Evolutionary conservation across 2,113 vertebrate species (phyloP), one percentile per base, ranked within the genome.

Genomic region (Chlorocebus sabaeus): DNA sequence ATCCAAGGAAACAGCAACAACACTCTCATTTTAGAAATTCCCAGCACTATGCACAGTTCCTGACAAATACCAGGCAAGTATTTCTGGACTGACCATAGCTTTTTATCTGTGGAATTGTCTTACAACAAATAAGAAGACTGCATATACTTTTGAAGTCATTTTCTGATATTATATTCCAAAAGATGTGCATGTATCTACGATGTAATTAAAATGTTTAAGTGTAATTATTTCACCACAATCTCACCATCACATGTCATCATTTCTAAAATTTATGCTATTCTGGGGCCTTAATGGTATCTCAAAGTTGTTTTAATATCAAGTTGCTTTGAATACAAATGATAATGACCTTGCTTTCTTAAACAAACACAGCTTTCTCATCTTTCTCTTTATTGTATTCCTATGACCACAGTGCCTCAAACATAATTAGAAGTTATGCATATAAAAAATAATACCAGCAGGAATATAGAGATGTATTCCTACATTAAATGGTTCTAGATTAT

Each of bases 281-380:
- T 17, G 57, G 32, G 8, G 16, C 4, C 68, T 30, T 87, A 61
- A 83, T n/a, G 27, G 7, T 67, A 93, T 32, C 67, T 67, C 57
- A 89, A 90, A 95, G 35, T 20, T 67, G 32, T 83, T 52, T 97
- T 57, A 97, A 95, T n/a, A 75, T 3, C 55, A 96, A 64, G 55
- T 84, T 92, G 95, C 64, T 96, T 55, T 93, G 9, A 93, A 96
- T 79, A 96, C 32, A 64, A 86, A 72, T 73, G n/a, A 85, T 88
- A 93, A 89, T 91, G 8, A n/a, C 20, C 22, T 82, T 50, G 38
- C 57, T 95, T 96, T 92, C 52, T 93, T 88, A 81, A 93, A 94
- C 5, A 90, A 64, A 68, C 14, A 68, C 9, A 64, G 57, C 38
- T 30, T 85, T 93, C 68, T 91, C 16, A 25, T 55, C 76, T 87